Evolutionary conservation across 2,797 vertebrate species (phyloP).

Genomic region (Falco novaeseelandiae): DNA sequence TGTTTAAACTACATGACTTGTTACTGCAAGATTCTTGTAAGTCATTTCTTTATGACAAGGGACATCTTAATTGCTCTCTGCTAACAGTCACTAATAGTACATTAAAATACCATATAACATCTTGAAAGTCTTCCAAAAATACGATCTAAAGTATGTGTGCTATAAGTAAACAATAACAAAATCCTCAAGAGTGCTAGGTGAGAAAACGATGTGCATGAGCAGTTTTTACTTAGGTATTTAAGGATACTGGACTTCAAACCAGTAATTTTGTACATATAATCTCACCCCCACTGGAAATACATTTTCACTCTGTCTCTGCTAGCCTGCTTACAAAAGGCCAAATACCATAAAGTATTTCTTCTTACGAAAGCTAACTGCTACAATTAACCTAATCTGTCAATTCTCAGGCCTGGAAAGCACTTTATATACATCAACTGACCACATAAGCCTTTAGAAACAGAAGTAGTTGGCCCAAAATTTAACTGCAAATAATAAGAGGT

Average conservation of each 20-base stretch:
- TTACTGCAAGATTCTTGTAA: conserved; percentile 45
- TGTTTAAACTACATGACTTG: conserved; percentile 64
- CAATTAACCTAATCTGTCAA: background rate
- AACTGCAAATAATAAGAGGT: background rate
- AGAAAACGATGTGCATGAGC: background rate
- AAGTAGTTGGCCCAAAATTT: background rate
- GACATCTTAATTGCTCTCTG: background rate
- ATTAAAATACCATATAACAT: background rate
- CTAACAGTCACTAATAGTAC: background rate
- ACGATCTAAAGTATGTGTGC: background rate
- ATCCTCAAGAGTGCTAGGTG: background rate
- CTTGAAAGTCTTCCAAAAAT: background rate
- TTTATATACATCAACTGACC: background rate
- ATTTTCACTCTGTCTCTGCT: background rate
- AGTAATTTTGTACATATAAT: background rate
- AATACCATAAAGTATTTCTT: background rate
- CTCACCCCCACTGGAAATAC: background rate
- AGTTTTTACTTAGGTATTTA: background rate
- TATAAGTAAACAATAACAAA: background rate
- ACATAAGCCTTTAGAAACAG: background rate
- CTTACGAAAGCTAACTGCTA: background rate
- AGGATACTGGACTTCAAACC: background rate
- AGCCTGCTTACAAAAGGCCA: background rate
- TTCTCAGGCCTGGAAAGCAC: background rate
- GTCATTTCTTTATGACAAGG: background rate